A percentile compares a stretch with the other conserved stretches of the same genome.
Conservation (phyloP, 2,797 vertebrate species). For the Nyctalus aviator region DNA sequence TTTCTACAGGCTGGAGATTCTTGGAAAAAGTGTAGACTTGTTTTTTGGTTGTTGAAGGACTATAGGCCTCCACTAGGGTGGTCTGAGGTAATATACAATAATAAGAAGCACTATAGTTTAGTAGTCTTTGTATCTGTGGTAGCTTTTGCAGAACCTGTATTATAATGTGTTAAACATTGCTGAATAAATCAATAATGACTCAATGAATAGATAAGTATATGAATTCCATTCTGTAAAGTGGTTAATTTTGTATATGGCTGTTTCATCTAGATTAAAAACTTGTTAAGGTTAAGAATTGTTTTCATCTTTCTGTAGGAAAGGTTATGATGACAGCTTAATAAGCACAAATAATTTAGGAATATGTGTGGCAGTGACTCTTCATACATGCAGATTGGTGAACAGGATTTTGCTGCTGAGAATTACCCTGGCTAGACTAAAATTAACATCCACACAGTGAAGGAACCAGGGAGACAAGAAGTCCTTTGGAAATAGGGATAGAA, state of each 20-base stretch:
- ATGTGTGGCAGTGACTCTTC: neutral
- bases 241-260: neutral
- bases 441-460: neutral
- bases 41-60: neutral
- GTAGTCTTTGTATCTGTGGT: neutral
- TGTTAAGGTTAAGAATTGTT: neutral
- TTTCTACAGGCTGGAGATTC: neutral
- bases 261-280: neutral
- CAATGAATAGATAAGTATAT: neutral
- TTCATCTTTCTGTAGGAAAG: neutral
- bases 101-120: neutral
- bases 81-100: neutral
- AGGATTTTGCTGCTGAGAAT: neutral
- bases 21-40: neutral
- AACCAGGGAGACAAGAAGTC: neutral
- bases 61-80: neutral
- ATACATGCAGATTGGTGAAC: neutral
- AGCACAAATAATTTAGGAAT: neutral
- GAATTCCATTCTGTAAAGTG: constrained; percentile 1
- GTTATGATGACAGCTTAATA: neutral
- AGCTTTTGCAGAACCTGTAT: neutral
- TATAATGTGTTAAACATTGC: neutral
- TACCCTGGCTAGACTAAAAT: neutral
- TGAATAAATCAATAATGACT: neutral
- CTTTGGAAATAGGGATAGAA: neutral